Conservation (phyloP, 2,797 vertebrate genomes). For the Clarias fuscus region DNA sequence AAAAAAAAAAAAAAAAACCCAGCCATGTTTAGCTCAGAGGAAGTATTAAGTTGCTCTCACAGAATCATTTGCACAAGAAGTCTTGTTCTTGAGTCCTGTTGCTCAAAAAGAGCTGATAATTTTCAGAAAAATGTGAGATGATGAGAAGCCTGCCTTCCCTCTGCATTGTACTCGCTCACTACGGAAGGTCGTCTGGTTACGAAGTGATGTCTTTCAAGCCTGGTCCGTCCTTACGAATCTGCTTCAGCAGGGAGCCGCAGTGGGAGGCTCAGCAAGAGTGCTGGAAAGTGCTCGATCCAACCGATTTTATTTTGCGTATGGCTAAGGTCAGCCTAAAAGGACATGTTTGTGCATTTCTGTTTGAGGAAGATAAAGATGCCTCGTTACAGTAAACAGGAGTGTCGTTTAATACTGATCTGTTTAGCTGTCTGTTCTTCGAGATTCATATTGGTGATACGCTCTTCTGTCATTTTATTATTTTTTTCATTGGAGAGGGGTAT, state of each 20-base stretch:
- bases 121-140: neutral
- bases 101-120: neutral
- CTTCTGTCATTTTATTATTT: neutral
- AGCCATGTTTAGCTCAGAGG: too few relatives aligned
- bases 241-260: conserved; percentile 3
- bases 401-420: neutral
- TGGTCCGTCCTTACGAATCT: neutral
- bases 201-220: conserved; percentile 18
- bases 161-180: neutral
- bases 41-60: neutral
- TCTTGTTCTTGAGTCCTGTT: neutral
- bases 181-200: conserved; percentile 16
- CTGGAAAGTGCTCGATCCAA: conserved; percentile 15
- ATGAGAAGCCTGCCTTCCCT: neutral
- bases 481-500: too few relatives aligned
- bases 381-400: neutral
- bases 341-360: neutral
- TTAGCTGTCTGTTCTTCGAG: neutral
- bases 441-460: neutral
- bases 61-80: neutral
- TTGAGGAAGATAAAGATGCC: neutral
- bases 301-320: neutral
- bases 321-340: neutral
- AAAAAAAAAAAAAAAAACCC: neutral
- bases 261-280: conserved; percentile 13